Conservation (phyloP, 2,113 vertebrate genomes). For the Rostratula benghalensis region DNA sequence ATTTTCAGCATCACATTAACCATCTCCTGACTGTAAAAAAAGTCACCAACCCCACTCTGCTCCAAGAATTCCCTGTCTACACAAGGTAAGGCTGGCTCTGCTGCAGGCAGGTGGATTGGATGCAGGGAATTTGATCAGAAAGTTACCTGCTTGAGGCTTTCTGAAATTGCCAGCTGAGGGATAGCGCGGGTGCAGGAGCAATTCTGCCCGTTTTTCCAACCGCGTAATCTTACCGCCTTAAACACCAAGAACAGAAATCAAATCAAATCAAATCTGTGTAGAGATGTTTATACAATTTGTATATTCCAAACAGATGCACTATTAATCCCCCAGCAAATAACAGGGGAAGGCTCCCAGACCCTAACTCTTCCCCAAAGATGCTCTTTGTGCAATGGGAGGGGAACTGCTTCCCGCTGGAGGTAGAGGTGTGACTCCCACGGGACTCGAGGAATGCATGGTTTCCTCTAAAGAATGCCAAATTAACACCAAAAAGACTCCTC, state of each 20-base stretch:
- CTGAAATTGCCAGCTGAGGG: neutral
- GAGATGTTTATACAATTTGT: neutral
- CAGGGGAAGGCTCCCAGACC: neutral
- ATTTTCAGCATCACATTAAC: neutral
- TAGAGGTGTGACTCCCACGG: neutral
- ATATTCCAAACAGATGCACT: neutral
- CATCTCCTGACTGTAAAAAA: neutral
- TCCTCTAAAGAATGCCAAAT: neutral
- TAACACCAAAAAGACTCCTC: neutral
- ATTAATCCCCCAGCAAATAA: neutral
- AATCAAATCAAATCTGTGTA: neutral
- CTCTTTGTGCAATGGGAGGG: neutral
- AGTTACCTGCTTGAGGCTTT: neutral
- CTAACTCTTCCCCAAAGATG: neutral
- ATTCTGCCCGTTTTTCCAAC: neutral
- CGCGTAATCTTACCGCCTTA: neutral
- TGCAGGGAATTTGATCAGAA: neutral
- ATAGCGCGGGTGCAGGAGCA: neutral
- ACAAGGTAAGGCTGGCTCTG: neutral
- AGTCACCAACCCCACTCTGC: neutral
- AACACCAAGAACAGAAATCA: neutral
- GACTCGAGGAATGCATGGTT: neutral
- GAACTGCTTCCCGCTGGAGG: neutral
- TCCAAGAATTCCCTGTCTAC: neutral
- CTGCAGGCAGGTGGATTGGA: neutral